A percentile compares a stretch with the other conserved stretches of the same genome.
Conservation (phyloP, 2,113 vertebrate genomes). For the Gymnocephalus cernua region DNA sequence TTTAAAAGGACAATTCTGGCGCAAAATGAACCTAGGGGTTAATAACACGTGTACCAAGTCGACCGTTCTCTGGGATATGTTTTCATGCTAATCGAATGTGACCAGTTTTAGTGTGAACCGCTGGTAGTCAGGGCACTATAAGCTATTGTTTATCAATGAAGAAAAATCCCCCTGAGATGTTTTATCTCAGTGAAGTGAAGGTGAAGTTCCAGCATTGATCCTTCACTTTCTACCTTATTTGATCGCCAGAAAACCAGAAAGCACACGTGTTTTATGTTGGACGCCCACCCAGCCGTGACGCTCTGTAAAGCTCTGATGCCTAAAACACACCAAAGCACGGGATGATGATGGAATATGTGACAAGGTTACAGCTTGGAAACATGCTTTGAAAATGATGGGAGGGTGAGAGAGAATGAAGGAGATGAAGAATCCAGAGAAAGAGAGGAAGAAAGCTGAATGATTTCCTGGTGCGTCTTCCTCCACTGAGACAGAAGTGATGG, state of each 20-base stretch:
- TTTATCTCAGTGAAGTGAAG: too few species aligned
- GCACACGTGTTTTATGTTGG: slow-evolving; percentile 60
- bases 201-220: slow-evolving; percentile 14
- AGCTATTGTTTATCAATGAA: background rate
- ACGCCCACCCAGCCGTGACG: slow-evolving; percentile 40
- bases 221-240: slow-evolving; percentile 25
- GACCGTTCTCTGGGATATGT: too few species aligned
- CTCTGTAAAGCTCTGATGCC: slow-evolving; percentile 50
- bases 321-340: slow-evolving; percentile 53
- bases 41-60: too few species aligned
- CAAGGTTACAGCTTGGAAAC: slow-evolving; percentile 27
- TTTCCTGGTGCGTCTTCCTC: slow-evolving; percentile 56
- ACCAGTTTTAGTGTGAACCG: too few species aligned
- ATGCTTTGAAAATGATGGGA: slow-evolving; percentile 12
- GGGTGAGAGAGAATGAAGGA: slow-evolving; percentile 5
- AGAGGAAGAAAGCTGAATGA: slow-evolving; percentile 48
- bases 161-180: slow-evolving; percentile 17
- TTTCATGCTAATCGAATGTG: too few species aligned
- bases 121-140: too few species aligned
- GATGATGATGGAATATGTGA: slow-evolving; percentile 46
- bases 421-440: slow-evolving; percentile 48
- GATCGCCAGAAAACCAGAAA: slow-evolving; percentile 20
- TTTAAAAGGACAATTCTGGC: too few species aligned
- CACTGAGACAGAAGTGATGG: slow-evolving; percentile 65
- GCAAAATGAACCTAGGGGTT: too few species aligned